A percentile compares a stretch with the other conserved stretches of the same genome.
phyloP scores from a whole-genome alignment of 2,113 vertebrate genomes.

The Calyptommatus sinebrachiatus region DNA sequence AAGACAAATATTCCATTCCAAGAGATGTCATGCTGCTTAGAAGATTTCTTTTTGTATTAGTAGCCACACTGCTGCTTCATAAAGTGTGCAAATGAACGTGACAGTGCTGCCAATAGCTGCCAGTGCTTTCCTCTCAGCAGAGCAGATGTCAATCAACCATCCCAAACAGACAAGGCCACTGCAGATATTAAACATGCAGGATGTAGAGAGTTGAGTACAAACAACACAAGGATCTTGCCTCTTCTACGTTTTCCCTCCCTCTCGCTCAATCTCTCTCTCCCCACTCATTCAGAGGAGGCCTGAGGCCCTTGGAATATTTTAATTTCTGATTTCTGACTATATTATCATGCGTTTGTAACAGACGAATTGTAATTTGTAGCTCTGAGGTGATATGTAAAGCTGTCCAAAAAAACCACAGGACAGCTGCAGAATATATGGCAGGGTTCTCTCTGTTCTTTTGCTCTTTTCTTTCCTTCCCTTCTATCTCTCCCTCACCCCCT shows the following conservation, averaged over 20 bases:
- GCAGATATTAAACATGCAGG: conserved; percentile 76
- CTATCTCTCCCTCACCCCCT: conserved; percentile 18
- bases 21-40: conserved; percentile 94
- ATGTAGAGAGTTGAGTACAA: conserved; percentile 71
- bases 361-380: conserved; percentile 73
- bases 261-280: conserved; percentile 18
- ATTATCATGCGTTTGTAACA: conserved; percentile 71
- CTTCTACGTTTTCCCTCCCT: conserved; percentile 35
- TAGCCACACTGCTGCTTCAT: conserved; percentile 87
- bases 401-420: conserved; percentile 59
- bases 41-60: conserved; percentile 88
- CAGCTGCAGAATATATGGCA: conserved; percentile 55
- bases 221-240: conserved; percentile 61
- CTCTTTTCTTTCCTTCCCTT: conserved; percentile 23
- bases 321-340: conserved; percentile 75
- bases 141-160: conserved; percentile 92
- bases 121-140: conserved; percentile 79
- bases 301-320: conserved; percentile 71
- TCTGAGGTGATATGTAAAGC: conserved; percentile 67
- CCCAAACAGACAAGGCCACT: conserved; percentile 76
- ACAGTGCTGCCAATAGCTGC: conserved; percentile 76
- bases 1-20: conserved; percentile 92
- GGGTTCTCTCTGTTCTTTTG: conserved; percentile 27
- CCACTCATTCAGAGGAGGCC: conserved; percentile 57
- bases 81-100: conserved; percentile 83